phyloP scores from a whole-genome alignment of 1,140 invertebrate genomes.

The Drosophila takahashii region DNA sequence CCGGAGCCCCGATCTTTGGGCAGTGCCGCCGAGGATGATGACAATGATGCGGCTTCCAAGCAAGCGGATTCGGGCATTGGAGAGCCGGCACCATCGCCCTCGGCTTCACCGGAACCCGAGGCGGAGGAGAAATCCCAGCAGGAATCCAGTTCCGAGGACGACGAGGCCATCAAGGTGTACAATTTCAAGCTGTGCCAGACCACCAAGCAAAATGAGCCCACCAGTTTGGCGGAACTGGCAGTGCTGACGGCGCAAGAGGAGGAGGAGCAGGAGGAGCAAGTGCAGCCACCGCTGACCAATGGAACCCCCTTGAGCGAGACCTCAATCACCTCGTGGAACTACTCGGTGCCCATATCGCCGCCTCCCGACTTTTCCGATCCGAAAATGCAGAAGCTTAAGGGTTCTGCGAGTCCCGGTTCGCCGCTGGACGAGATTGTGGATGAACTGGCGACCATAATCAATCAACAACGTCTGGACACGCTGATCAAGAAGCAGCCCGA shows the following conservation, averaged over 20 bases:
- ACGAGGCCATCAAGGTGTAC: conserved; percentile 82
- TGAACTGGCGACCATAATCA: conserved; percentile 72
- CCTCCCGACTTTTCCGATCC: conserved; percentile 79
- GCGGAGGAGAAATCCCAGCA: conserved; percentile 53
- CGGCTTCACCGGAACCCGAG: conserved; percentile 62
- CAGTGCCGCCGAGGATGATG: conserved; percentile 60
- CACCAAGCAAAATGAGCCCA: conserved; percentile 33
- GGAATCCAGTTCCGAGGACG: conserved; percentile 83
- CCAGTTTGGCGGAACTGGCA: conserved; percentile 58
- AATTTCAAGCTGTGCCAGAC: conserved; percentile 83
- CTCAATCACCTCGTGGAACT: conserved; percentile 76
- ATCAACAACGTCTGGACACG: conserved; percentile 76
- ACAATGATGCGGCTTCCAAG: conserved; percentile 70
- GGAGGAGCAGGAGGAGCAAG: conserved; percentile 4
- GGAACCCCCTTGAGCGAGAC: conserved; percentile 55
- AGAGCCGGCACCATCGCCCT: conserved; percentile 66
- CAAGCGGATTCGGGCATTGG: conserved; percentile 80
- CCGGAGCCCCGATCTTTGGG: conserved; percentile 75
- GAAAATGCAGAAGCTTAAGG: background rate
- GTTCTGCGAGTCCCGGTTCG: conserved; percentile 28
- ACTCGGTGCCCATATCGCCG: conserved; percentile 76
- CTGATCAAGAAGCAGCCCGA: conserved; percentile 65
- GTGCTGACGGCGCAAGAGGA: conserved; percentile 31
- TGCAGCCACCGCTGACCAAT: background rate
- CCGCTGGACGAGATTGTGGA: conserved; percentile 76